Evolutionary conservation across 2,113 vertebrate genomes (phyloP).

Genomic region (Tringa solitaria): DNA sequence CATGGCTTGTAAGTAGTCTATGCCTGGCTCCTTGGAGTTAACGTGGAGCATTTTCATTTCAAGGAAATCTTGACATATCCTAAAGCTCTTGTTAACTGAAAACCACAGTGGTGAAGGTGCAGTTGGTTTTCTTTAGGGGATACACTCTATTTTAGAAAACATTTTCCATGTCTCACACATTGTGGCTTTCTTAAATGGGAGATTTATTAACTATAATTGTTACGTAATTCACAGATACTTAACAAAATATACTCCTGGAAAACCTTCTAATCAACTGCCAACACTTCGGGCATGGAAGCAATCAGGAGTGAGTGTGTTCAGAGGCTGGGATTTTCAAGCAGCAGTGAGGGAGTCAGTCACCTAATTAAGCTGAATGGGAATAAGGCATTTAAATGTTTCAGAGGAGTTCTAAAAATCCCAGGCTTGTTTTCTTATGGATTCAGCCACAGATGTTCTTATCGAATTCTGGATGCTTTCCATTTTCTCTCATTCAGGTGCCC

Average conservation of each 20-base stretch:
- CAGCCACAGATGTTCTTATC: neutral
- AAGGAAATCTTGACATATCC: neutral
- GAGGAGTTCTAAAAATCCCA: conserved; percentile 19
- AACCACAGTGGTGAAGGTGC: neutral
- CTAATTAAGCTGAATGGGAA: neutral
- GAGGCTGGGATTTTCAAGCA: neutral
- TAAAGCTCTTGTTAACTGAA: neutral
- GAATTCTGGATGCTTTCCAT: neutral
- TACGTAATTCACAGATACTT: neutral
- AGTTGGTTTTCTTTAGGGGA: neutral
- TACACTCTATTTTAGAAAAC: neutral
- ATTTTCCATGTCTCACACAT: neutral
- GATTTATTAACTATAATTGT: neutral
- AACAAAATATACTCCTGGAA: neutral
- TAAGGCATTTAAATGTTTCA: neutral
- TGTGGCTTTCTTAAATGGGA: neutral
- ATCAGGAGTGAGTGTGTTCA: neutral
- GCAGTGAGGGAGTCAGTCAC: neutral
- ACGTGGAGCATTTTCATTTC: neutral
- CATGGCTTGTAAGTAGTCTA: neutral
- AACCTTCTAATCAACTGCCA: neutral
- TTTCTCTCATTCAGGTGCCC: neutral
- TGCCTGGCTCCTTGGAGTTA: neutral
- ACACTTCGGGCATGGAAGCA: neutral
- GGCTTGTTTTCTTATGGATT: neutral